Conservation (phyloP, 1,140 invertebrate genomes). For the Conus ventricosus region DNA sequence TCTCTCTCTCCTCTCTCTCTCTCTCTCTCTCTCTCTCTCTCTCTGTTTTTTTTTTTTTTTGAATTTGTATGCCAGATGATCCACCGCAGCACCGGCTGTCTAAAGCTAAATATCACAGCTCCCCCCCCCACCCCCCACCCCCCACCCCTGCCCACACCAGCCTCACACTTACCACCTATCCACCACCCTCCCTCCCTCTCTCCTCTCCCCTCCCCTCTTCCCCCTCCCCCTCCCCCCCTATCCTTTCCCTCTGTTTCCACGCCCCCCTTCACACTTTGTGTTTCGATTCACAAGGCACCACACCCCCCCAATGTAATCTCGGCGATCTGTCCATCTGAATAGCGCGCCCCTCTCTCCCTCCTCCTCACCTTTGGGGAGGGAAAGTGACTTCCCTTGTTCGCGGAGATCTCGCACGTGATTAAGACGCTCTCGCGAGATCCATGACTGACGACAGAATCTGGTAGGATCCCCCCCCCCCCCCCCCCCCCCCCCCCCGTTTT, state of each 20-base stretch:
- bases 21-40: no score
- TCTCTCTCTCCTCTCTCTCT: no score
- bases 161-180: no score
- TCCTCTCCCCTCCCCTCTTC: not conserved
- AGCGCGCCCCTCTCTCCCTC: not conserved
- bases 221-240: not conserved
- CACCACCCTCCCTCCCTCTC: no score
- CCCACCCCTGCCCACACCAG: no score
- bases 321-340: not conserved
- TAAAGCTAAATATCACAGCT: no score
- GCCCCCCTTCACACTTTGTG: not conserved
- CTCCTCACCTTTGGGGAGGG: not conserved
- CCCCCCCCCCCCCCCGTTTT: not conserved
- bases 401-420: slow-evolving; percentile 21
- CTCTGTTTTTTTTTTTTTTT: no score
- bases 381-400: slow-evolving; percentile 10
- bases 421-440: slow-evolving; percentile 9
- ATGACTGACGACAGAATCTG: not conserved
- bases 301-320: not conserved
- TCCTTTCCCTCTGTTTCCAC: not conserved
- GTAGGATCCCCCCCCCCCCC: no score
- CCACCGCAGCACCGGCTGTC: no score
- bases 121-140: no score
- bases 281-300: not conserved
- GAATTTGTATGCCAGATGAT: no score